Evolutionary conservation across 1,140 invertebrate species (phyloP).

Genomic region (Cydia pomonella): DNA sequence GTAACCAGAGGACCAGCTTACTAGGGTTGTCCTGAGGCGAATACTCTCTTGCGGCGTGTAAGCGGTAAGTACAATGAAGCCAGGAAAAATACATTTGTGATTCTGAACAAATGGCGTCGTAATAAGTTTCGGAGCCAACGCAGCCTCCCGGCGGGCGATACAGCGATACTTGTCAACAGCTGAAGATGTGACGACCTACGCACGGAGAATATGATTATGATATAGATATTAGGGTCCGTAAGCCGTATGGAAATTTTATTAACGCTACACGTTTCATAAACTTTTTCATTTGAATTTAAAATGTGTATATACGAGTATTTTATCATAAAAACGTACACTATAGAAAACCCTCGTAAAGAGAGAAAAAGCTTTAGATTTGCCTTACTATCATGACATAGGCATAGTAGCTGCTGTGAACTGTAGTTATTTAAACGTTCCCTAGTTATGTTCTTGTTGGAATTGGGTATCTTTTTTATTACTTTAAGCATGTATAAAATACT

Average conservation of each 20-base stretch:
- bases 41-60: not conserved
- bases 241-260: slow-evolving; percentile 31
- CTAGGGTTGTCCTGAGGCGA: not conserved
- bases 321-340: not conserved
- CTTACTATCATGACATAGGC: not conserved
- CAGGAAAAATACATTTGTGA: slow-evolving; percentile 32
- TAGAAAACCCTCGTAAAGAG: not conserved
- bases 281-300: slow-evolving; percentile 21
- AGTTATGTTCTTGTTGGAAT: not conserved
- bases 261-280: slow-evolving; percentile 20
- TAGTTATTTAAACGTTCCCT: not conserved
- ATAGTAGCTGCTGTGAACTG: not conserved
- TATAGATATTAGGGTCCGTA: slow-evolving; percentile 21
- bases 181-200: slow-evolving; percentile 22
- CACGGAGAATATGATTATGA: slow-evolving; percentile 21
- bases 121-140: slow-evolving; percentile 29
- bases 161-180: slow-evolving; percentile 31
- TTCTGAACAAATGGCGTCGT: slow-evolving; percentile 34
- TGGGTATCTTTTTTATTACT: not conserved
- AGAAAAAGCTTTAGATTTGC: not conserved
- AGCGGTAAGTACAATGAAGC: not conserved
- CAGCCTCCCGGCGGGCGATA: not conserved
- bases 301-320: not conserved
- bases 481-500: no score
- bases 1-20: not conserved